These are phyloP conservation scores for Trichonephila inaurata DNA, from an alignment of 1,140 invertebrate genomes.

Conservation along the genomic window DNA sequence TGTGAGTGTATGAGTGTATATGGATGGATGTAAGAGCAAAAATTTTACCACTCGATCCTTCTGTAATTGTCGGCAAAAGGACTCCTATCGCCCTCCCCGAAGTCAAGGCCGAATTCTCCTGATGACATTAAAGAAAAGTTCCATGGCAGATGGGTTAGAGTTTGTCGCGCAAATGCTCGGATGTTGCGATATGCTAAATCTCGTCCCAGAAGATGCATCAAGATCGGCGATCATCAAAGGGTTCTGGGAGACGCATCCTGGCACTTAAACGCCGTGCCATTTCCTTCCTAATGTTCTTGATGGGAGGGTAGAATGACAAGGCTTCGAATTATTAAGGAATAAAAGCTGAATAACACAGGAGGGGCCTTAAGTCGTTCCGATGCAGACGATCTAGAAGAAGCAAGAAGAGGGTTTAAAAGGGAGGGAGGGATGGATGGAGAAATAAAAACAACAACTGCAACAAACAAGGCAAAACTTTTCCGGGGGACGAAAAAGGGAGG, in stretches of 20 bases:
- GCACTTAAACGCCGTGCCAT: conserved; percentile 41
- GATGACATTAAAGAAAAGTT: conserved; percentile 5
- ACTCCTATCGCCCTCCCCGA: neutral
- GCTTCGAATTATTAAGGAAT: conserved; percentile 44
- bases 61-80: conserved; percentile 38
- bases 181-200: conserved; percentile 33
- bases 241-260: neutral
- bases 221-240: conserved; percentile 40
- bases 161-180: neutral
- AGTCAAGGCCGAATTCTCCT: neutral
- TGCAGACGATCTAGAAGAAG: neutral
- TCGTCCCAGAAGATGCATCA: conserved; percentile 39
- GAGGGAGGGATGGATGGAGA: neutral
- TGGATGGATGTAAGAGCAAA: neutral
- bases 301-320: conserved; percentile 3
- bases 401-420: neutral
- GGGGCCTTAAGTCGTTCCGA: neutral
- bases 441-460: neutral
- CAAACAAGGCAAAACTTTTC: neutral
- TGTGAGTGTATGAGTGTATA: too few species aligned
- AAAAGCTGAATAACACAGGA: neutral
- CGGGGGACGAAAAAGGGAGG: neutral
- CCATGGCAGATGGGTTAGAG: neutral
- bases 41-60: neutral
- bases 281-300: conserved; percentile 35